Conservation (phyloP, 2,888 invertebrate genomes). For the Minunthozetes semirufus region DNA sequence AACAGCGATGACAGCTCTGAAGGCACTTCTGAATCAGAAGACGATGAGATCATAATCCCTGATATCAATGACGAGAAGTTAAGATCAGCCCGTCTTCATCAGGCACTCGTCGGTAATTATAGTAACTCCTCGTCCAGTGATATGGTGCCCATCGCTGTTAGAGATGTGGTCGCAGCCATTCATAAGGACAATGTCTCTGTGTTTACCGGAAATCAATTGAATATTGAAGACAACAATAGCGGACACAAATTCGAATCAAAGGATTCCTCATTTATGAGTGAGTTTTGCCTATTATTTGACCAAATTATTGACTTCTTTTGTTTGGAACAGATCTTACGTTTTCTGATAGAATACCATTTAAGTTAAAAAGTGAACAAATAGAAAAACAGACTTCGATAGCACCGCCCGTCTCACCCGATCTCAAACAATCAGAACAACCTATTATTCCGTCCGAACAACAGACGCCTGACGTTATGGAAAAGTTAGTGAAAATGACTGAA, state of each 20-base stretch:
- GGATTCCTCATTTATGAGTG: not conserved
- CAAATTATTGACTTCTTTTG: not conserved
- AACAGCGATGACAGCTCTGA: constrained; percentile 28
- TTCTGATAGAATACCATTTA: constrained; percentile 1
- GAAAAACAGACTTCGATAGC: not conserved
- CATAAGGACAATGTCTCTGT: constrained; percentile 9
- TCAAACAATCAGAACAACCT: not conserved
- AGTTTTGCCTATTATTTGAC: not conserved
- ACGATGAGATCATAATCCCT: constrained; percentile 18
- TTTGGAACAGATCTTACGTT: not conserved
- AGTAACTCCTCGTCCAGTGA: constrained; percentile 6
- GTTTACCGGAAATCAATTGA: not conserved
- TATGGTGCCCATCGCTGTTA: constrained; percentile 3
- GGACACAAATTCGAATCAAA: not conserved
- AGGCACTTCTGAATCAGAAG: constrained; percentile 1
- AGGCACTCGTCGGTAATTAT: constrained; percentile 20
- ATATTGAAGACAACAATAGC: constrained; percentile 44
- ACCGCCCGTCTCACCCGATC: not conserved
- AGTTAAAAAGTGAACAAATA: constrained; percentile 14
- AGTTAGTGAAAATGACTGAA: constrained; percentile 13
- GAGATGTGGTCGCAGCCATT: constrained; percentile 19
- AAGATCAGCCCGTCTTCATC: not conserved
- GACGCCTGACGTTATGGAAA: constrained; percentile 21
- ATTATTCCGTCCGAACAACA: not conserved
- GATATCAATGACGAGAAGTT: not conserved